Base-by-base conservation (phyloP, 2,888 invertebrate species). In the Tribolium freemani region DNA sequence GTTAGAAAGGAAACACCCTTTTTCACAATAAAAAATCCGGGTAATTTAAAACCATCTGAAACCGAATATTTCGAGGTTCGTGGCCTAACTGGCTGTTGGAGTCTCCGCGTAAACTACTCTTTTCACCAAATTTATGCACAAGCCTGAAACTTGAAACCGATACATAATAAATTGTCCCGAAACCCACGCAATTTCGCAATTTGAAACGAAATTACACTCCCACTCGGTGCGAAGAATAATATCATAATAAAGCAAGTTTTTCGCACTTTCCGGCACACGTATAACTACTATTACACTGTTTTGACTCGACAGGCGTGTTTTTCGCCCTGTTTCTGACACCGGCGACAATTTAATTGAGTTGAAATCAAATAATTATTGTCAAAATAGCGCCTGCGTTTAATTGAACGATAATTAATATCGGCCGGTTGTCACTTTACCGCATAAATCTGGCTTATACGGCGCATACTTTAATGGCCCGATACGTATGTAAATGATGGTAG, bases 401-500 rank as follows among this genome's bases (percentile, higher is more conserved):
- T 48, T 30, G 60, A 61, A 61, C n/a, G 11, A 50, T 50, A 63
- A 63, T 63, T 63, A 63, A 63, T 63, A 63, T 63, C 63, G 10
- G 51, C 26, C 46, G 26, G 46, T 60, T 60, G 63, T 50, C 63
- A 63, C 63, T 50, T 38, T 2, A 21, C 38, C 26, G 54, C 71
- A 76, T 75, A 76, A 77, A 77, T 74, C 73, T 75, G 73, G 72
- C 74, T 78, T 76, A 75, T 73, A 67, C 44, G 48, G 66, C 71
- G 74, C 75, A 68, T 75, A 73, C 68, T 68, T 60, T 72, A 75
- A 77, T 76, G 76, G 75, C 54, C 68, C 74, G 76, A 77, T 78
- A 79, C 75, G 75, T 79, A 82, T 80, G 80, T 79, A 81, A 81
- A 82, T 80, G 75, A 76, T 78, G 74, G 81, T 81, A 78, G 82